phyloP scores from a whole-genome alignment of 2,113 vertebrate species.

The Centrocercus urophasianus region DNA sequence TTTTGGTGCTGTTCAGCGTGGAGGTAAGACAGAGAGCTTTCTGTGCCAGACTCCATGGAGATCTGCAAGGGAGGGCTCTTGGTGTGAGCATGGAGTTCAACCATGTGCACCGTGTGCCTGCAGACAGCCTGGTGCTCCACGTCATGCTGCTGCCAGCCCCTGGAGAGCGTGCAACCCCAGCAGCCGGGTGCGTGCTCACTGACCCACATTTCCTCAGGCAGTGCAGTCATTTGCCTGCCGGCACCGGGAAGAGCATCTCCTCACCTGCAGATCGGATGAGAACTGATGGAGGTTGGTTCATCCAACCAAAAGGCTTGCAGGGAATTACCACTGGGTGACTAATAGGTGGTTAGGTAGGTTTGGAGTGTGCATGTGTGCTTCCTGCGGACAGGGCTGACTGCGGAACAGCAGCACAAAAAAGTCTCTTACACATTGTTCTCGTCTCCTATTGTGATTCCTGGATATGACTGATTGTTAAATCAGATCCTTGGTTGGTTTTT shows the following conservation, averaged over 20 bases:
- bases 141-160: not conserved
- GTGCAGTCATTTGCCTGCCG: slow-evolving; percentile 25
- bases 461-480: not conserved
- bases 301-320: not conserved
- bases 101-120: not conserved
- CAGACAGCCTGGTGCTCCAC: slow-evolving; percentile 7
- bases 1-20: not conserved
- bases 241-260: not conserved
- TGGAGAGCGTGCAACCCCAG: not conserved
- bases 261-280: slow-evolving; percentile 19
- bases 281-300: slow-evolving; percentile 38
- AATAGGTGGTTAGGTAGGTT: not conserved
- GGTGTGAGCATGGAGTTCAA: not conserved
- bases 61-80: not conserved
- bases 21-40: rapidly evolving
- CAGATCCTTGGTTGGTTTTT: not conserved
- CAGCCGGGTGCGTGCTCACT: not conserved
- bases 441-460: not conserved
- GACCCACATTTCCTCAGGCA: slow-evolving; percentile 61
- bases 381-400: not conserved
- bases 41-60: not conserved
- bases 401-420: not conserved
- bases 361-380: not conserved
- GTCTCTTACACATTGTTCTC: not conserved
- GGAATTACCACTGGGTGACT: slow-evolving; percentile 46